Evolutionary conservation across 2,888 invertebrate species (phyloP), one percentile per base, ranked within the genome.

Genomic region (Omphaloscelis lunosa): DNA sequence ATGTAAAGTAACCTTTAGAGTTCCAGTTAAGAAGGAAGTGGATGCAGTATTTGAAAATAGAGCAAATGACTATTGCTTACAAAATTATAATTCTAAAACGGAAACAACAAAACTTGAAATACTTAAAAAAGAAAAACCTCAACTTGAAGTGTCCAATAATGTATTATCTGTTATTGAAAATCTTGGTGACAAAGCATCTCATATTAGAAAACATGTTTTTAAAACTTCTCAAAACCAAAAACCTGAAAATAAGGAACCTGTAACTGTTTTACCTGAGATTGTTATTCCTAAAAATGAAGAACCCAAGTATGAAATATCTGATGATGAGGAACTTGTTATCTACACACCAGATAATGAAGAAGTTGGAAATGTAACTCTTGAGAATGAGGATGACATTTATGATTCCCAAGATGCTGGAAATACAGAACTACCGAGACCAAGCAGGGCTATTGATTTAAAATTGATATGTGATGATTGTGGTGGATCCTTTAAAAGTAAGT

Each of bases 401-500:
- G 17, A 41, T 56, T 41, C 45, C 53, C 29, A 75, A 39, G 67
- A 51, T 15, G 27, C 12, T 29, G 56, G 11, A 48, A 48, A 56
- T 17, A 11, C 34, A 8, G 62, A 27, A 56, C 6, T 6, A 11
- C 17, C 62, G 0, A 81, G 58, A 59, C 80, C 68, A 2, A 82
- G 80, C 53, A 86, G 63, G 41, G 81, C 82, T 12, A 77, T 76
- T 56, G 79, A 88, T 59, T 73, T 86, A 39, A 75, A 87, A 15
- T 70, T 84, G 29, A 87, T 83, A 23, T 89, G 92, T 59, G 80
- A 92, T 67, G 92, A 92, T 41, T 93, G 93, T 59, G 89, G 89
- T 0, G 86, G 77, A 1, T 83, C 76, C 12, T 93, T 93, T 45
- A 92, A 89, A 79, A 92, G 90, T 34, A 92, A 92, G 73, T 93